Percentiles rank a stretch among this genome's conserved stretches.
These are phyloP conservation scores for Rhodophaea formosa DNA, from an alignment of 2,888 invertebrate genomes.

Conservation along the genomic window DNA sequence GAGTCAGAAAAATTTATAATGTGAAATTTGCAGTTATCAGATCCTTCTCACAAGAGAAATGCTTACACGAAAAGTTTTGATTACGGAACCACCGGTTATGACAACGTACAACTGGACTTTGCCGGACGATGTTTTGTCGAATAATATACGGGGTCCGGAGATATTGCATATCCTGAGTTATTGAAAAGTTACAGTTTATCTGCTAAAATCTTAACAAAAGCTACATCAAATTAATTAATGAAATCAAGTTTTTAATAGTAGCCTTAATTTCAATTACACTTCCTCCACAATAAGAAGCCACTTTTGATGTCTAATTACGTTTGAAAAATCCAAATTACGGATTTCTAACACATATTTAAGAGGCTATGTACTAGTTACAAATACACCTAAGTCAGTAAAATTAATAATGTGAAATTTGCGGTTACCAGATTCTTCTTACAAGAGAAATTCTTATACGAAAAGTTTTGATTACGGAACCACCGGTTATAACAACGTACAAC, in stretches of 20 bases:
- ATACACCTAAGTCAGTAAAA: too few species aligned
- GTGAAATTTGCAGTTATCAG: not conserved
- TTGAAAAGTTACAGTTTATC: conserved; percentile 11
- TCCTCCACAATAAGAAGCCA: too few species aligned
- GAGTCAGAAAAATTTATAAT: too few species aligned
- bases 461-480: conserved; percentile 38
- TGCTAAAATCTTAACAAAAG: too few species aligned
- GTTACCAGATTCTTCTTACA: not conserved
- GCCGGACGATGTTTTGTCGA: conserved; percentile 35
- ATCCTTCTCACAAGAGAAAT: not conserved
- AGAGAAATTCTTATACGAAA: conserved; percentile 27
- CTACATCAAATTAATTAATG: too few species aligned
- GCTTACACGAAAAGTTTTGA: conserved; percentile 38
- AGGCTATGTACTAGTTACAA: too few species aligned
- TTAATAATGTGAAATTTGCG: too few species aligned
- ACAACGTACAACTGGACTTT: conserved; percentile 28
- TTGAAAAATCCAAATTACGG: too few species aligned
- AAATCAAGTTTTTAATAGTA: too few species aligned
- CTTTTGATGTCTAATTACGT: too few species aligned
- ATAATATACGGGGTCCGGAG: conserved; percentile 28
- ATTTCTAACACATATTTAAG: too few species aligned
- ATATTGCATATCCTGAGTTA: conserved; percentile 12
- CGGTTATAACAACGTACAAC: conserved; percentile 33
- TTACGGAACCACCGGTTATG: conserved; percentile 34
- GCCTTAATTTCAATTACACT: too few species aligned